Evolutionary conservation across 2,888 invertebrate species (phyloP).

Genomic region (Germaria angustata): DNA sequence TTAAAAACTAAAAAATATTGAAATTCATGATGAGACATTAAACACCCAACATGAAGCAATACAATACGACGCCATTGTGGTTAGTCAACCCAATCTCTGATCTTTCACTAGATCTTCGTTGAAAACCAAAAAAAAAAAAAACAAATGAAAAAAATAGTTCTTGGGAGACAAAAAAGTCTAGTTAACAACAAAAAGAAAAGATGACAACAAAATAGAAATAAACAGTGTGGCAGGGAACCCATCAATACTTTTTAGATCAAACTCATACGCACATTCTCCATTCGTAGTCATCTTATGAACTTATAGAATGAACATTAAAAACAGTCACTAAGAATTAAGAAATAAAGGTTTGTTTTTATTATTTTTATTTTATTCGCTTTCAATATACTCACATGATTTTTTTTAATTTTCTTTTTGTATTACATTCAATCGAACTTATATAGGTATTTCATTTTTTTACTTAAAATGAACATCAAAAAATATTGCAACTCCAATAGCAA

Average conservation of each 20-base stretch:
- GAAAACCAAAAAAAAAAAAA: constrained; percentile 38
- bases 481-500: constrained; percentile 41
- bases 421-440: constrained; percentile 60
- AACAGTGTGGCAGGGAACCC: constrained; percentile 41
- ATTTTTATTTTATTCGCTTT: constrained; percentile 34
- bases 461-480: constrained; percentile 38
- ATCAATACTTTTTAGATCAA: constrained; percentile 66
- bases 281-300: constrained; percentile 22
- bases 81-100: constrained; percentile 65
- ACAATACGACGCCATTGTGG: constrained; percentile 67
- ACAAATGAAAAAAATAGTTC: constrained; percentile 1
- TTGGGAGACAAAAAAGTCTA: constrained; percentile 45
- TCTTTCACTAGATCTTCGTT: constrained; percentile 59
- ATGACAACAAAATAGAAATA: constrained; percentile 37
- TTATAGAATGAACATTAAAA: constrained; percentile 62
- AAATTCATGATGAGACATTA: constrained; percentile 67
- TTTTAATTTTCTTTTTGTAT: constrained; percentile 29
- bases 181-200: constrained; percentile 47
- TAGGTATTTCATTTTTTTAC: background rate
- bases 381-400: constrained; percentile 17
- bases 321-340: constrained; percentile 66
- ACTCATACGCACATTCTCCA: constrained; percentile 54
- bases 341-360: constrained; percentile 58
- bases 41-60: constrained; percentile 67
- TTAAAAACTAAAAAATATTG: constrained; percentile 62